Base-by-base conservation (phyloP, 2,888 invertebrate genomes). In the Cryptocheilus praepositus region DNA sequence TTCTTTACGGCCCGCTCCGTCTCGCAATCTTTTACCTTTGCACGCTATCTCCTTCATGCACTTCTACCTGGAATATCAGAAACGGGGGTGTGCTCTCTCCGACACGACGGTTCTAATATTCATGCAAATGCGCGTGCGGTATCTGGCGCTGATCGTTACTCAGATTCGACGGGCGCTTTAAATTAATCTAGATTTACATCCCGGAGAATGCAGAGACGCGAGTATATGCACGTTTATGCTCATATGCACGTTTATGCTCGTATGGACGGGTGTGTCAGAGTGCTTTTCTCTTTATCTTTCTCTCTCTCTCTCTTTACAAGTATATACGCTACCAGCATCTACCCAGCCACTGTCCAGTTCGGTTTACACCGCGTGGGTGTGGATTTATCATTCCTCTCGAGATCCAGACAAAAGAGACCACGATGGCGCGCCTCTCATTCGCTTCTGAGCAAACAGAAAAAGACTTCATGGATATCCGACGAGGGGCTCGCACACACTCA, bases 171-270 rank as follows among this genome's bases (percentile, higher is more conserved):
- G 78, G 76, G 73, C 79, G 75, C 73, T 74, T 79, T 82, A 83
- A 85, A 85, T 84, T 83, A 85, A 86, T 84, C 82, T 79, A 82
- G 83, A 85, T 85, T 85, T 85, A 84, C 83, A 83, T 81, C 77
- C 64, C 52, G 16, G 55, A 46, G 63, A 56, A 13, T 16, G 22
- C 44, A 11, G 22, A 36, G 3, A 43, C 43, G 18, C 16, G 45
- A 15, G 11, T 21, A 51, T 28, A 15, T 21, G 36, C n/a, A 28
- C 7, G n/a, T 1, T 2, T 22, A 15, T 54, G 46, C n/a, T 46
- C 46, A 16, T 16, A 16, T 15, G 46, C 3, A 11, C 46, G 13
- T 7, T 3, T n/a, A 11, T 15, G 46, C 46, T n/a, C 15, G n/a
- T n/a, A n/a, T n/a, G n/a, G n/a, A n/a, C n/a, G n/a, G n/a, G n/a